Percentiles rank a stretch among this genome's conserved stretches.
phyloP scores from a whole-genome alignment of 37 sponge, comb jelly and placozoan species.

The Theonella swinhoei region DNA sequence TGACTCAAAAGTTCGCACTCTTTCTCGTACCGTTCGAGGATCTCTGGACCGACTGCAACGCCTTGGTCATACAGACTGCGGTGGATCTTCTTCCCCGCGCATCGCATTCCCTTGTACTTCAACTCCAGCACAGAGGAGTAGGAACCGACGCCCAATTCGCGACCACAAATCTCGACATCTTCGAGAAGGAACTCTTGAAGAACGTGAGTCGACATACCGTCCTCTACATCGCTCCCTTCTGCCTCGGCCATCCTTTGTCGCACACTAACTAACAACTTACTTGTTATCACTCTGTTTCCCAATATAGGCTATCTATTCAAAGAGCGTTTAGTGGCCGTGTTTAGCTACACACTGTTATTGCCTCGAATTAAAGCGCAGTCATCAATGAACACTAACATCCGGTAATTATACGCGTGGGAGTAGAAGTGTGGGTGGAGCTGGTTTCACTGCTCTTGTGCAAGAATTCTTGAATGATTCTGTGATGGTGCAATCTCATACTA shows the following conservation, averaged over 20 bases:
- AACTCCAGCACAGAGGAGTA: conserved; percentile 56
- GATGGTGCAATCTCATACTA: no score
- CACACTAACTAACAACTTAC: not conserved
- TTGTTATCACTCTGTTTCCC: not conserved
- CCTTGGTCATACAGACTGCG: conserved; percentile 38
- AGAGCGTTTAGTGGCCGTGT: not conserved
- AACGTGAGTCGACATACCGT: not conserved
- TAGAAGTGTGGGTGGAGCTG: no score
- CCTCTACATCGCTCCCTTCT: not conserved
- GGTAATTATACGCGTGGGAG: no score
- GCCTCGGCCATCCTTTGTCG: not conserved
- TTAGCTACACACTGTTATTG: no score
- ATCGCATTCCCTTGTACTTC: conserved; percentile 39
- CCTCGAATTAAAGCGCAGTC: no score
- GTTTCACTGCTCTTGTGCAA: no score
- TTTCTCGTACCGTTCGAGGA: conserved; percentile 42
- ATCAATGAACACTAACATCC: no score
- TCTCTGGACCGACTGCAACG: conserved; percentile 39
- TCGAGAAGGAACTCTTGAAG: conserved; percentile 38
- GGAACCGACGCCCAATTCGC: conserved; percentile 48
- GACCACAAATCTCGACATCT: conserved; percentile 37
- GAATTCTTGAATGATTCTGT: no score
- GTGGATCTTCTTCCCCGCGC: conserved; percentile 66
- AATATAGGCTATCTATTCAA: not conserved
- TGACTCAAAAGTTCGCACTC: conserved; percentile 62